phyloP scores from a whole-genome alignment of 1,140 invertebrate genomes.

The Spodoptera frugiperda region DNA sequence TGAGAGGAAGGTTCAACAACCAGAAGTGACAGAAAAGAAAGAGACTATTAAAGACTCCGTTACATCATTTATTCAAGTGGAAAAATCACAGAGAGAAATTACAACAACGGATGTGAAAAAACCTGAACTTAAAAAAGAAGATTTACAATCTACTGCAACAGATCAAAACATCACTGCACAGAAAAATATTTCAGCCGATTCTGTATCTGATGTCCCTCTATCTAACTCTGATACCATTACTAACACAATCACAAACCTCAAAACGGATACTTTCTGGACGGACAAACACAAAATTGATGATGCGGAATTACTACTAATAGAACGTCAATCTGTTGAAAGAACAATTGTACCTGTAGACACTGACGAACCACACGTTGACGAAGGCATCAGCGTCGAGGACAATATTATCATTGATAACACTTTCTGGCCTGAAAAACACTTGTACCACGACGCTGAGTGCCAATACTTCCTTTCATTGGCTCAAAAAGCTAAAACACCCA shows the following conservation, averaged over 20 bases:
- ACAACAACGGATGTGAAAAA: not conserved
- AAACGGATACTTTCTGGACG: slow-evolving; percentile 73
- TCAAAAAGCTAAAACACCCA: slow-evolving; percentile 76
- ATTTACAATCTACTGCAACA: not conserved
- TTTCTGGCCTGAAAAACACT: slow-evolving; percentile 88
- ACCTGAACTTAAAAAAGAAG: not conserved
- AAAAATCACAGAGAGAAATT: not conserved
- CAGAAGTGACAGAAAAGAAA: slow-evolving; percentile 8
- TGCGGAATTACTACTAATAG: slow-evolving; percentile 66
- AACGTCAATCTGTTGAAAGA: slow-evolving; percentile 56
- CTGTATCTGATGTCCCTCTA: slow-evolving; percentile 35
- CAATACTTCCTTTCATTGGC: slow-evolving; percentile 85
- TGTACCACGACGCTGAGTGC: slow-evolving; percentile 89
- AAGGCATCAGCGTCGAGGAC: slow-evolving; percentile 57
- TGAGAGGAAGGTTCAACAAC: not conserved
- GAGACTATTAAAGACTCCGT: not conserved
- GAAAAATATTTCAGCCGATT: slow-evolving; percentile 16
- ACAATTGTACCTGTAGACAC: slow-evolving; percentile 50
- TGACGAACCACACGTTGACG: slow-evolving; percentile 42
- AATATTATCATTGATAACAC: slow-evolving; percentile 85
- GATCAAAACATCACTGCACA: not conserved
- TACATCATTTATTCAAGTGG: slow-evolving; percentile 9
- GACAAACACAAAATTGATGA: slow-evolving; percentile 70
- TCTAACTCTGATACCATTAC: slow-evolving; percentile 64
- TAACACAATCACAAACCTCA: slow-evolving; percentile 67